Evolutionary conservation across 2,797 vertebrate species (phyloP), one percentile per base, ranked within the genome.

Genomic region (Phrynocephalus guinanensis): DNA sequence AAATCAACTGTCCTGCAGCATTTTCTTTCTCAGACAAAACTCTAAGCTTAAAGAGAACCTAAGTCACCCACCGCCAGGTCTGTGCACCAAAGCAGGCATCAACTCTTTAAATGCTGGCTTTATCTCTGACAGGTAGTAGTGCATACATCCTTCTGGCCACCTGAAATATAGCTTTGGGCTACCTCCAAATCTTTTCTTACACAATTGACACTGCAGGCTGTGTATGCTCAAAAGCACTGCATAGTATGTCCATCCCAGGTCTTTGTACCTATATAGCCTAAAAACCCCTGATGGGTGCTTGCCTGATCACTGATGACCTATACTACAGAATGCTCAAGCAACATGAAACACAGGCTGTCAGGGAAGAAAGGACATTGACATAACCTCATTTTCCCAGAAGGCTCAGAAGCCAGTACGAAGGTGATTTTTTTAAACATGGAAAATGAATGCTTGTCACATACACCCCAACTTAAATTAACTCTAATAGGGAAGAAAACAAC

Each of bases 311-410:
- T 92, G 91, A 93, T 91, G 91, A 93, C 90, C 93, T 91, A 90
- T 89, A 93, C 93, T 91, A 90, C 89, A 93, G 93, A 96, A 95
- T 75, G 18, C n/a, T 70, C 0, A 4, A 88, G 76, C n/a, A 85
- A 90, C 88, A 82, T 28, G 2, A 85, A 91, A 87, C 75, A 82
- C 88, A 71, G 11, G 72, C 94, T 93, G 90, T 85, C 91, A 3
- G 88, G 90, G 93, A 93, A 95, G 93, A 95, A 95, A 93, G 70
- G 85, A 94, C 11, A n/a, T 24, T 80, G 84, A 91, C 71, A 20
- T 52, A 89, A 83, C 77, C 15, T 0, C 87, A 84, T 85, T 84
- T 89, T 89, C 77, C 77, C 82, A 83, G 68, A 82, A 92, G 33
- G 72, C 1, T 71, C 76, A 13, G 0, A 82, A 91, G 84, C 71